Base-by-base conservation (phyloP, 2,888 invertebrate species). In the Meiosimyza decipiens region DNA sequence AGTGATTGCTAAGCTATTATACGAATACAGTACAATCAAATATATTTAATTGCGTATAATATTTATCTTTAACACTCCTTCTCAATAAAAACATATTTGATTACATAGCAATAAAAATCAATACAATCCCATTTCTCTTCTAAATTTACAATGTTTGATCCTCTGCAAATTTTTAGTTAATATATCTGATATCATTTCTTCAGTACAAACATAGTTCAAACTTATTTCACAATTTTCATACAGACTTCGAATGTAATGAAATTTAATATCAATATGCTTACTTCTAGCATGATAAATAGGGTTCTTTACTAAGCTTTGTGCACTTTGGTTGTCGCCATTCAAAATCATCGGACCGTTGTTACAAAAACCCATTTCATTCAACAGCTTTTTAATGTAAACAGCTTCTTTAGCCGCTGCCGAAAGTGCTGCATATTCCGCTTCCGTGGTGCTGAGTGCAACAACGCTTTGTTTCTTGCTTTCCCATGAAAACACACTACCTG, bases 401-500 rank as follows among this genome's bases (percentile, higher is more conserved):
- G 69, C 78, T 22, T 22, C 22, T 3, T 22, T 22, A 22, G 22
- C 22, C 22, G 22, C 22, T 22, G 22, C 22, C 22, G 59, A 59
- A 15, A 71, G 33, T 15, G 71, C 62, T 16, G 54, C 62, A 50
- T 71, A 74, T 62, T 74, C 74, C 11, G 62, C 71, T 66, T 66
- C 66, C 3, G 55, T 52, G 54, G 54, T 52, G 54, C 66, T 66
- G 1, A 66, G 54, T 28, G 74, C 66, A 2, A 72, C 72, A 49
- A 68, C 15, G 49, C 49, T 47, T 47, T 71, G 71, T 16, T 75
- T 75, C 49, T 73, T 73, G 3, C 66, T 62, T 40, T 75, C 73
- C 73, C 69, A 71, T 1, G 75, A 71, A 65, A 50, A 49, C 73
- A 3, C 73, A n/a, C n/a, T 54, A 6, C 77, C 77, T 18, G 72